Evolutionary conservation across 2,797 vertebrate genomes (phyloP), one percentile per base, ranked within the genome.

Genomic region (Botia almorhae): DNA sequence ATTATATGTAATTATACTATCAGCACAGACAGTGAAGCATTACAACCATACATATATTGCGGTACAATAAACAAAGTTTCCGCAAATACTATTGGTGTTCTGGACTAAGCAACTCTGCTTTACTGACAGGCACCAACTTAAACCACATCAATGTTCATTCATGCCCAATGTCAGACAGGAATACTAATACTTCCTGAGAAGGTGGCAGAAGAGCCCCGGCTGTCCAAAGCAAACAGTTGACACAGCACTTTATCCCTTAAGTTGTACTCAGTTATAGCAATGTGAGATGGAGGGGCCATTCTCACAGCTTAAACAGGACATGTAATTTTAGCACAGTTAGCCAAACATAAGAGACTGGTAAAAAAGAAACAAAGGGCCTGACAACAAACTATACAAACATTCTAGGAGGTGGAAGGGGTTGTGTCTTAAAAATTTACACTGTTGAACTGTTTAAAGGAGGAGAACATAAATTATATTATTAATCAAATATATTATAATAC

Each of bases 181-280:
- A 60, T 71, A 43, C 26, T 17, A 61, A 43, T 58, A 70, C 39
- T 51, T 78, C 68, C 76, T 53, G 55, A 48, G 56, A n/a, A 70
- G 68, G 29, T 71, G 36, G 16, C 36, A 46, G 75, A 0, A 67
- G 51, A 46, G 21, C 19, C 23, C 11, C 14, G 68, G 67, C 23
- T 39, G 63, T 7, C 6, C 19, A 79, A 79, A 71, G 68, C 29
- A 79, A 79, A 71, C 77, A 79, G 33, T 63, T 72, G 77, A 79
- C 69, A 71, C 36, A 64, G 77, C 58, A 43, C 17, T 71, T 64
- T 68, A 69, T 77, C 65, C 39, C 11, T 21, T 58, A 60, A 48
- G 53, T 58, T 77, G 51, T 56, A 64, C 33, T 56, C 51, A 69
- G 63, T 67, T 55, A 67, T 46, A 76, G 33, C 50, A 56, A 56